phyloP scores from a whole-genome alignment of 2,113 vertebrate genomes.

The Zosterops japonicus region DNA sequence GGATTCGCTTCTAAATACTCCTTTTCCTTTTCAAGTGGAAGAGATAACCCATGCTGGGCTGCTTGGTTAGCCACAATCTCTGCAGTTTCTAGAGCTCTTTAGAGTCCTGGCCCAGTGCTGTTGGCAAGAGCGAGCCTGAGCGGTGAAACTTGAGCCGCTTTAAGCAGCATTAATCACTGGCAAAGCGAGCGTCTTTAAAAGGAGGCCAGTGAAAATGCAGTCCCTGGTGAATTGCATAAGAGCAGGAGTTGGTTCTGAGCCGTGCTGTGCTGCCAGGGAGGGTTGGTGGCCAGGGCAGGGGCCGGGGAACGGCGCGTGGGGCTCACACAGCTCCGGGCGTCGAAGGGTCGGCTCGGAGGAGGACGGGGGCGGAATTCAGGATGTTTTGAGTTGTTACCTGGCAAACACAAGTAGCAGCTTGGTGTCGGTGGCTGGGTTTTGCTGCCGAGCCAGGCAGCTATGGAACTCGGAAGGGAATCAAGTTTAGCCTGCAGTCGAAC shows the following conservation, averaged over 20 bases:
- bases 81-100: slow-evolving; percentile 61
- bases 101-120: slow-evolving; percentile 47
- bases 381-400: slow-evolving; percentile 41
- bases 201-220: slow-evolving; percentile 72
- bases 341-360: background rate
- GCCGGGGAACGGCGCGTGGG: background rate
- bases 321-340: background rate
- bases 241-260: slow-evolving; percentile 61
- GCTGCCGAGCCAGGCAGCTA: slow-evolving; percentile 33
- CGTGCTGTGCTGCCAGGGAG: slow-evolving; percentile 38
- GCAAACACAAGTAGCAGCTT: slow-evolving; percentile 22
- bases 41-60: background rate
- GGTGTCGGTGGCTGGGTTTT: slow-evolving; percentile 33
- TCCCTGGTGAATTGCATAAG: slow-evolving; percentile 75
- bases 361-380: background rate
- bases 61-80: slow-evolving; percentile 29
- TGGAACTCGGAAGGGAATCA: slow-evolving; percentile 52
- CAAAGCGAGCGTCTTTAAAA: slow-evolving; percentile 68
- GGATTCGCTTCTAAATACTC: background rate
- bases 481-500: slow-evolving; percentile 60
- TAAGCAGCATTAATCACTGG: slow-evolving; percentile 78
- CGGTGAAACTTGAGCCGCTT: slow-evolving; percentile 80
- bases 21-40: slow-evolving; percentile 3
- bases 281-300: background rate
- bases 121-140: slow-evolving; percentile 72